A percentile compares a stretch with the other conserved stretches of the same genome.
Conservation (phyloP, 2,113 vertebrate species). For the Furnarius figulus region DNA sequence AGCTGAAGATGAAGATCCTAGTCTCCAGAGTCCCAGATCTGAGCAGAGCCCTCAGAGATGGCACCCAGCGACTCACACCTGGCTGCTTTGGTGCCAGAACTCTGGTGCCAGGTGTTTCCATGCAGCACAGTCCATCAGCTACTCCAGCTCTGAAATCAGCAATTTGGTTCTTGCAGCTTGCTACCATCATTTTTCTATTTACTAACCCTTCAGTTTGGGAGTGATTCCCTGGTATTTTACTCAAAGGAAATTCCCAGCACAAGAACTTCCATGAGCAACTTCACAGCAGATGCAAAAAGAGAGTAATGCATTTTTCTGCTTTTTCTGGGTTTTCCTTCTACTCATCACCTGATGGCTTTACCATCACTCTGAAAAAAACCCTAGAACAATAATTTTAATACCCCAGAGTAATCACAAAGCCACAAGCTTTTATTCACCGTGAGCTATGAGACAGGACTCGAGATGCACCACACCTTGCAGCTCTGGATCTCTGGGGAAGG, state of each 20-base stretch:
- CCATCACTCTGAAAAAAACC: neutral
- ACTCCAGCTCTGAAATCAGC: neutral
- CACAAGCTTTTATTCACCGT: neutral
- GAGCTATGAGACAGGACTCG: neutral
- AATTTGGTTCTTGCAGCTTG: neutral
- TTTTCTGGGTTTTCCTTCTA: neutral
- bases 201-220: neutral
- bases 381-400: neutral
- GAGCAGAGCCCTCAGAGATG: neutral
- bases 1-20: neutral
- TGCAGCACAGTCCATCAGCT: neutral
- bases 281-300: neutral
- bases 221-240: neutral
- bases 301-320: neutral
- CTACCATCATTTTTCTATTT: neutral
- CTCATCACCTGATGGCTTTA: neutral
- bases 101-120: neutral
- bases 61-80: neutral
- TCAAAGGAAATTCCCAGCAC: neutral
- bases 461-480: neutral
- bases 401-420: neutral
- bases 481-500: neutral
- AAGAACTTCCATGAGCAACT: neutral
- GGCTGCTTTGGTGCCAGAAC: neutral
- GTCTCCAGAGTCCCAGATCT: neutral